Percentiles rank a stretch among this genome's conserved stretches.
Conservation (phyloP, 2,113 vertebrate genomes). For the Syngnathoides biaculeatus region DNA sequence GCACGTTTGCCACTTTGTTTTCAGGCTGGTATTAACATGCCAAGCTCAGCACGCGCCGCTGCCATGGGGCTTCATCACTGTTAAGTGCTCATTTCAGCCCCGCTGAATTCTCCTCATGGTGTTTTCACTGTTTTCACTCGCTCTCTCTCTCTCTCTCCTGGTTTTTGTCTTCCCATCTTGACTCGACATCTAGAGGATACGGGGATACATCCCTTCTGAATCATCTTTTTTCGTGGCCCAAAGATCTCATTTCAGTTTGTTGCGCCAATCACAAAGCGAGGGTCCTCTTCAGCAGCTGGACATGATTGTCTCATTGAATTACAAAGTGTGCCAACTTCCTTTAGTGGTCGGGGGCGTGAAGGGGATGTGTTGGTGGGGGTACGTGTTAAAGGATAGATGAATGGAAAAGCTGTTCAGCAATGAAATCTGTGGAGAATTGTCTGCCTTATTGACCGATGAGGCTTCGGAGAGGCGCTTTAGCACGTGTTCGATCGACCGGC, state of each 20-base stretch:
- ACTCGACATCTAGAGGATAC: slow-evolving; percentile 39
- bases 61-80: slow-evolving; percentile 66
- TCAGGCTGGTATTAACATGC: slow-evolving; percentile 57
- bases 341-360: slow-evolving; percentile 22
- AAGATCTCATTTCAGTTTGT: slow-evolving; percentile 42
- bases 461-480: slow-evolving; percentile 46
- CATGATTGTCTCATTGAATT: slow-evolving; percentile 66
- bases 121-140: slow-evolving; percentile 31
- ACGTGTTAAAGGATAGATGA: slow-evolving; percentile 29
- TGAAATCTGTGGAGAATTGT: slow-evolving; percentile 51
- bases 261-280: slow-evolving; percentile 40
- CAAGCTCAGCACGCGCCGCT: slow-evolving; percentile 56
- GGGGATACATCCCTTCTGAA: slow-evolving; percentile 44
- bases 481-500: slow-evolving; percentile 63
- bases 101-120: slow-evolving; percentile 54
- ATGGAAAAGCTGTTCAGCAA: slow-evolving; percentile 46
- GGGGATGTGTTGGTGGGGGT: neutral
- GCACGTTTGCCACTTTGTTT: slow-evolving; percentile 65
- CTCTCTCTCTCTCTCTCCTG: neutral
- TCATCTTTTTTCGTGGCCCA: slow-evolving; percentile 30
- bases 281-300: slow-evolving; percentile 53
- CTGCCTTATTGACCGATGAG: slow-evolving; percentile 50
- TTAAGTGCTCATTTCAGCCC: slow-evolving; percentile 71
- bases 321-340: slow-evolving; percentile 58
- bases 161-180: slow-evolving; percentile 37